Evolutionary conservation across 1,140 invertebrate species (phyloP), one percentile per base, ranked within the genome.

Genomic region (Drosophila bipectinata): DNA sequence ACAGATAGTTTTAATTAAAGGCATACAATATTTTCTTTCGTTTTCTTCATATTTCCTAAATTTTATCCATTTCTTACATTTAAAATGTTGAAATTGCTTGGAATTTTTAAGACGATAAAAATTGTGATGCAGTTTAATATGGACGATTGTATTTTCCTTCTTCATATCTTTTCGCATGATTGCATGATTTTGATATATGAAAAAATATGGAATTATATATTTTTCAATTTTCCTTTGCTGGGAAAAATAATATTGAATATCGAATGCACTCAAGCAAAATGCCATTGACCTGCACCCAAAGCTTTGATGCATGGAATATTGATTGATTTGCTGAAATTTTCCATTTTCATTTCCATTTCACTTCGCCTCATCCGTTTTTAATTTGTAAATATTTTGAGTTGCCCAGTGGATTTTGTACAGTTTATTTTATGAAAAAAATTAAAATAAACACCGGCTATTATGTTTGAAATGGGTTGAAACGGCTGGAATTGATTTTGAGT

Each of bases 101-200:
- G 21, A 14, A 15, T 47, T 24, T 47, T 9, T 12, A 0, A 37
- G 7, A 14, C 9, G 2, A 56, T 48, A 55, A 64, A 52, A 55
- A 15, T 21, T 48, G 14, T n/a, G 47, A 7, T 41, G 14, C 24
- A 58, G 47, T 44, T 63, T 69, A 47, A 48, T 75, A 62, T 52
- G 57, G 37, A n/a, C 28, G 45, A 32, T 24, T 44, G 37, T 57
- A 72, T 72, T 61, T 58, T 66, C 53, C 39, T 37, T 51, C 60
- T 63, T 53, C 57, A 77, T 85, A 44, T 41, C 56, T 51, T 84
- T 74, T 58, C 81, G 74, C 77, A 77, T 68, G 61, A 56, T 15
- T 85, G 77, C 62, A 77, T 72, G 57, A 81, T 49, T 81, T 85
- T 81, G 77, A 84, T 85, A 85, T 68, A 84, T 81, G 60, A 45